Base-by-base conservation (phyloP, 2,113 vertebrate species). In the Nesoenas mayeri region DNA sequence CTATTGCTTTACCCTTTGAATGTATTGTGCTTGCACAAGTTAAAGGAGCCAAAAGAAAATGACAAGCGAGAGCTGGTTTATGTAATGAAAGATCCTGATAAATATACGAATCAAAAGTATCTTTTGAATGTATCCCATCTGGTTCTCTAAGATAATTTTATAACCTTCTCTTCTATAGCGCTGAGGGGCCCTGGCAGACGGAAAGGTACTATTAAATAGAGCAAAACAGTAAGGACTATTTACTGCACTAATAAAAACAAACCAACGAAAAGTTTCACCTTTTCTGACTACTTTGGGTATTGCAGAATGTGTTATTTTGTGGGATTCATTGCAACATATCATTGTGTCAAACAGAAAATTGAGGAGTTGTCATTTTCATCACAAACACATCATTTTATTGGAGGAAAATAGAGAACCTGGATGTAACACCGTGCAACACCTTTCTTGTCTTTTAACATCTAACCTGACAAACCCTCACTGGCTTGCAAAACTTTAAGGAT, bases 1-100 rank as follows among this genome's bases (percentile, higher is more conserved):
- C 44, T 96, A 38, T 93, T 92, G 78, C 91, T 96, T 78, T 58
- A 73, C 61, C 67, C 71, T 92, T 77, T 58, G 65, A 71, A 75
- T 50, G 16, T 74, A 69, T 73, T 94, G 67, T 91, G 69, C 21
- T 84, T 94, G 80, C 11, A 36, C n/a, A 94, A 73, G 87, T 93
- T 94, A 86, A 95, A 95, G 77, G 61, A 95, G 40, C 28, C 48
- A 65, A 78, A 93, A 11, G 10, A 42, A 69, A 53, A 88, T 70
- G 85, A 70, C 17, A 84, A 66, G 25, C 16, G 15, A 25, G 28
- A 80, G 36, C 17, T 79, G 13, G 1, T 91, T 91, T 78, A 50
- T 25, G 26, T 25, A 78, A 82, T 74, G 78, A 92, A 89, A 92
- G 36, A 86, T 48, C 15, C 20, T 60, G 62, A 89, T 82, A 94